These are phyloP conservation scores for Gopherus evgoodei DNA, from an alignment of 2,113 vertebrate species.

Conservation along the genomic window DNA sequence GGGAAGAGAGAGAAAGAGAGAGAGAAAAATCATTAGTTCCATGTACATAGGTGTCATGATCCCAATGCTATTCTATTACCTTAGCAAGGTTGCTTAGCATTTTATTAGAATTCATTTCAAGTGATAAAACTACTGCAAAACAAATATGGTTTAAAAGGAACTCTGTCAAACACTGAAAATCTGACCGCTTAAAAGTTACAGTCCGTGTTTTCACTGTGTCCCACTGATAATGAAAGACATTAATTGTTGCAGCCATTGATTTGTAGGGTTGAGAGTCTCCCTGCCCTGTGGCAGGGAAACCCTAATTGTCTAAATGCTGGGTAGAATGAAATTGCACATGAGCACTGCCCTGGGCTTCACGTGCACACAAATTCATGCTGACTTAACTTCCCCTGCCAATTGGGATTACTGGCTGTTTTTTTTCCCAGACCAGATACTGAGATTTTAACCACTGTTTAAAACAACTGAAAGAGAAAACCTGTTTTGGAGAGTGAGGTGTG, in stretches of 20 bases:
- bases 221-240: not conserved
- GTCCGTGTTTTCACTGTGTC: not conserved
- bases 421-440: not conserved
- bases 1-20: constrained; percentile 19
- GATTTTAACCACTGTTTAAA: not conserved
- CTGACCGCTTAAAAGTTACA: not conserved
- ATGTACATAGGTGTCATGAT: constrained; percentile 31
- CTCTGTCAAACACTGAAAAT: constrained; percentile 21
- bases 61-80: constrained; percentile 28
- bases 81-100: not conserved
- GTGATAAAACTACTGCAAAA: not conserved
- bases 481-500: not conserved
- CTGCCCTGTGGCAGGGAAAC: not conserved
- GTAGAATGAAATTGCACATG: not conserved
- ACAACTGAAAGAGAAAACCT: not conserved
- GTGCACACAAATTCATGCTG: not conserved
- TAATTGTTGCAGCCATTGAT: constrained; percentile 16
- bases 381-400: not conserved
- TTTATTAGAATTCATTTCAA: constrained; percentile 48
- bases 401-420: not conserved
- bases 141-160: constrained; percentile 12
- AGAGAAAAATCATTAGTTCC: constrained; percentile 67
- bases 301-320: not conserved
- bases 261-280: not conserved
- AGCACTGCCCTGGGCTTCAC: not conserved